Conservation (phyloP, 2,888 invertebrate species). For the Neoscelio sp. region DNA sequence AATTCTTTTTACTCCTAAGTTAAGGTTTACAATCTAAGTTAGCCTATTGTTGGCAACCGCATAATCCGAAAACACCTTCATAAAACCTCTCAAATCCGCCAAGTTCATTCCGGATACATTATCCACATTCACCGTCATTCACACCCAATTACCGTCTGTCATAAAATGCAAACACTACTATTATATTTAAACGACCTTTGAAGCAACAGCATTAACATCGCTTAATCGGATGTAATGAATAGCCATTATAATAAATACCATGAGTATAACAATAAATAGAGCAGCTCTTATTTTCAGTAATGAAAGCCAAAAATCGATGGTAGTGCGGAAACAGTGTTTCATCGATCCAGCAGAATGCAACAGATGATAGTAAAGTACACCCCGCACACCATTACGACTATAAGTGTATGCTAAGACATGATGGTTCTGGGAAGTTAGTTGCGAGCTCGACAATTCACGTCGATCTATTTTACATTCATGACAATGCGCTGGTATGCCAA, state of each 20-base stretch:
- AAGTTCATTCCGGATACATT: no score
- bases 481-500: slow-evolving; percentile 45
- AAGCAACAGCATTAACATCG: slow-evolving; percentile 19
- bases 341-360: slow-evolving; percentile 40
- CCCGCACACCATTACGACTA: no score
- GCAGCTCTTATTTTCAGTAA: no score
- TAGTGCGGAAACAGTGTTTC: slow-evolving; percentile 43
- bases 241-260: slow-evolving; percentile 37
- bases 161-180: no score
- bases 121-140: no score
- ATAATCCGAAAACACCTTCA: no score
- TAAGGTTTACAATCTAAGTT: no score
- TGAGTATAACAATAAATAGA: no score
- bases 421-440: slow-evolving; percentile 22
- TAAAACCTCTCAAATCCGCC: no score
- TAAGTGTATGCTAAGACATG: slow-evolving; percentile 39
- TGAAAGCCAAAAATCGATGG: slow-evolving; percentile 42
- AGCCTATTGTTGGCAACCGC: no score
- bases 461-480: slow-evolving; percentile 55
- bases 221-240: slow-evolving; percentile 19
- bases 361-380: slow-evolving; percentile 28
- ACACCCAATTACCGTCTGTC: no score
- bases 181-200: slow-evolving; percentile 27
- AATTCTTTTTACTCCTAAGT: no score
- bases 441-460: slow-evolving; percentile 19